Base-by-base conservation (phyloP, 2,797 vertebrate species). In the Oryzias sinensis region DNA sequence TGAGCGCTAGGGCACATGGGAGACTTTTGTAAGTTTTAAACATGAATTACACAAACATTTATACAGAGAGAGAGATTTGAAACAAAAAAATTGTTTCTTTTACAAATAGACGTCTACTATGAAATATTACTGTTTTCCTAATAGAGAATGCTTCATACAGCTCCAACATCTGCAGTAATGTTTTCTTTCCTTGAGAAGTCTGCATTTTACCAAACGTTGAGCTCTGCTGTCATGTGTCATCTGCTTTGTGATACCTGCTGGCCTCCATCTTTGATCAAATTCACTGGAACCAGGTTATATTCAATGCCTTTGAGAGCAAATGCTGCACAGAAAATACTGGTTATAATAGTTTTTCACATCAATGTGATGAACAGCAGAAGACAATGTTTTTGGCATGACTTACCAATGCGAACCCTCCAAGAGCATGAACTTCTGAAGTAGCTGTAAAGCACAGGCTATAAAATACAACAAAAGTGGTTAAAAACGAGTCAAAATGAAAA, bases 351-450 rank as follows among this genome's bases (percentile, higher is more conserved):
- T 25, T 20, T 43, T 53, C 3, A n/a, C 14, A 33, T 59, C 3
- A 44, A 42, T 56, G 18, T 15, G 1, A 50, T 6, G 22, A 25
- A 14, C 40, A 14, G 5, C 18, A 46, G 29, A 0, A 18, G 49
- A 63, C 0, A 20, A 4, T 20, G 43, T 11, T 20, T 17, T 8
- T 14, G 9, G 13, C 33, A 29, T 9, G 20, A 73, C 95, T 95
- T 91, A 99, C 97, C 97, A 0, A 97, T 97, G 76, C 97, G 91
- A 40, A 99, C 97, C 84, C 97, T 94, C 97, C 97, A 99, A 14
- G 96, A 93, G 72, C 97, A 99, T 68, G 97, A 99, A 65, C 97
- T 99, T 90, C 96, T 94, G 90, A 95, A 99, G 84, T 98, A 99
- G 76, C 95, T 93, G 66, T 98, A 93, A 66, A 99, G 94, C 66